A percentile compares a stretch with the other conserved stretches of the same genome.
Evolutionary conservation across 2,888 invertebrate species (phyloP).

Genomic region (Eupeodes latifasciatus): DNA sequence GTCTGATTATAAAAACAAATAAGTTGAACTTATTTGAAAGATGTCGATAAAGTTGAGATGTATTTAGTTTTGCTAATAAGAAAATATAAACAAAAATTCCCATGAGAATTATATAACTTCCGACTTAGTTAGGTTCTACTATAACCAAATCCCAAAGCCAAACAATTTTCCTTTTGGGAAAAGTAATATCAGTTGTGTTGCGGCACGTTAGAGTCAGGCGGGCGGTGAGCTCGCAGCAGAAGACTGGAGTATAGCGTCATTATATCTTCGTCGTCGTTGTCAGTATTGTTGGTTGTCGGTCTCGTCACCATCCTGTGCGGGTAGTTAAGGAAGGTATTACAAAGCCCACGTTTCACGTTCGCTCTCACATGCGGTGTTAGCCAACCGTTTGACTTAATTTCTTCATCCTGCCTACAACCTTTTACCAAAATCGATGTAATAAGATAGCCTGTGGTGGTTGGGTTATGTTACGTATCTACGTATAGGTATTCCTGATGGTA

Average conservation of each 20-base stretch:
- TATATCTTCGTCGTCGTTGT: background rate
- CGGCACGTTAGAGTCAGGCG: too few species aligned
- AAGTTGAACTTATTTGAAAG: too few species aligned
- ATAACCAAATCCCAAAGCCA: constrained; percentile 39
- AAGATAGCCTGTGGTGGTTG: constrained; percentile 67
- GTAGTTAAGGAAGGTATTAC: background rate
- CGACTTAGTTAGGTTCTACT: background rate
- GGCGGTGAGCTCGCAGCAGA: too few species aligned
- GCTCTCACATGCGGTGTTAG: constrained; percentile 27
- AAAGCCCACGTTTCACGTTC: constrained; percentile 6
- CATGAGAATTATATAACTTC: background rate
- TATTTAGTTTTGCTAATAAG: too few species aligned
- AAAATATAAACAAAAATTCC: too few species aligned
- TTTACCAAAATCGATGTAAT: constrained; percentile 61
- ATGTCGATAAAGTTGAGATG: too few species aligned
- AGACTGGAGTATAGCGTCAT: too few species aligned
- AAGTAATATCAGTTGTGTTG: background rate
- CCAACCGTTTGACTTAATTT: constrained; percentile 64
- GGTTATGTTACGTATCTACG: constrained; percentile 26
- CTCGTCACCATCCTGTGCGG: background rate
- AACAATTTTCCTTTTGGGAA: constrained; percentile 29
- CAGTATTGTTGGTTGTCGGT: background rate
- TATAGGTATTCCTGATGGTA: background rate
- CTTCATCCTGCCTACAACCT: constrained; percentile 40
- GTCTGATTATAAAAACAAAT: too few species aligned